Conservation (phyloP, 1,140 invertebrate genomes). For the Pygmarrhopalites habei region DNA sequence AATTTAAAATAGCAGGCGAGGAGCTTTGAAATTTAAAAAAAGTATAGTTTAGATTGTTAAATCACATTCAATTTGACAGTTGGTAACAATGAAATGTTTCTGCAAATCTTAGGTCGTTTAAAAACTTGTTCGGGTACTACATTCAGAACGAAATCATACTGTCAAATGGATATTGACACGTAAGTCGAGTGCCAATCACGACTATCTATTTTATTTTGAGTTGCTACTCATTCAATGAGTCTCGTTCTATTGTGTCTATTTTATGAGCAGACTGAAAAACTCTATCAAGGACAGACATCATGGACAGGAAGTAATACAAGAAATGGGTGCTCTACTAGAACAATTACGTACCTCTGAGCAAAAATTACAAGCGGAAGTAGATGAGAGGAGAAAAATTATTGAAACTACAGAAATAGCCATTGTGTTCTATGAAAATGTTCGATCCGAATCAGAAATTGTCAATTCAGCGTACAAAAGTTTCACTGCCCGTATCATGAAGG, state of each 20-base stretch:
- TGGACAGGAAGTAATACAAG: constrained; percentile 32
- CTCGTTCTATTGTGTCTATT: too few relatives aligned
- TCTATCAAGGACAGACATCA: constrained; percentile 35
- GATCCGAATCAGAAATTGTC: constrained; percentile 35
- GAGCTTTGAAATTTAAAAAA: too few relatives aligned
- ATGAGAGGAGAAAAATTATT: constrained; percentile 36
- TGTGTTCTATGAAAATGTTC: constrained; percentile 38
- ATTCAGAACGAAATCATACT: constrained; percentile 34
- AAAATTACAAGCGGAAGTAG: constrained; percentile 33
- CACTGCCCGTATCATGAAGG: constrained; percentile 25
- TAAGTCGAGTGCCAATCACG: too few relatives aligned
- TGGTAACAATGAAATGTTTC: too few relatives aligned
- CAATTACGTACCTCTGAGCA: constrained; percentile 23
- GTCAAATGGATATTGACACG: constrained; percentile 33
- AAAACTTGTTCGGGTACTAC: constrained; percentile 37
- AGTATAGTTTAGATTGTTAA: too few relatives aligned
- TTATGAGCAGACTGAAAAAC: constrained; percentile 21
- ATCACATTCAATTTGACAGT: too few relatives aligned
- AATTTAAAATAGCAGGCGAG: constrained; percentile 34
- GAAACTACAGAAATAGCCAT: constrained; percentile 35
- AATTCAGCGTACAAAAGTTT: constrained; percentile 37
- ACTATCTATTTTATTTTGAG: too few relatives aligned
- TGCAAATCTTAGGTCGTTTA: too few relatives aligned
- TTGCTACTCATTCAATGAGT: too few relatives aligned
- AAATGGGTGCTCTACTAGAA: constrained; percentile 28